Evolutionary conservation across 2,888 invertebrate genomes (phyloP), one percentile per base, ranked within the genome.

Genomic region (Hyposoter dolosus): DNA sequence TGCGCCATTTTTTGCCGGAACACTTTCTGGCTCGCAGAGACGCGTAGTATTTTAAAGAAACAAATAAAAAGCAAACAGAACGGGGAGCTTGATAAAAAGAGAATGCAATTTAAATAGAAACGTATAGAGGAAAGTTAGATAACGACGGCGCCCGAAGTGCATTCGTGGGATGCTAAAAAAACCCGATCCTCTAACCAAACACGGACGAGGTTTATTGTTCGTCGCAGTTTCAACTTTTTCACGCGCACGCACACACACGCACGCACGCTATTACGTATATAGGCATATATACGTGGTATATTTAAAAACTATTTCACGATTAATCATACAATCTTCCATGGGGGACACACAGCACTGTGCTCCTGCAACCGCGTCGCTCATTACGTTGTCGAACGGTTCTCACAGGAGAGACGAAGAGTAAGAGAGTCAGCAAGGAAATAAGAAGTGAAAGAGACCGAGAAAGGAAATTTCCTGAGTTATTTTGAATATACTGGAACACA

Each of bases 361-460:
- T 81, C 63, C 56, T 75, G 78, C 60, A 56, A 77, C 65, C 69
- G 81, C 83, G 83, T 83, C 86, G 83, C 56, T 86, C 83, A 71
- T 86, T 86, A 82, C 86, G 83, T 83, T 63, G 86, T 75, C 65
- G 81, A 83, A 86, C 77, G 78, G 81, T 81, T 81, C 60, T 50
- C 74, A 78, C 60, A 69, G 5, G 66, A 53, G 65, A 77, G 40
- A 63, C 47, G 35, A 35, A 68, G 19, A 47, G 10, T n/a, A n/a
- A 40, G 15, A 68, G 35, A 65, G 66, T 28, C 15, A 6, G 32
- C 17, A n/a, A 50, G 56, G 10, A 50, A 65, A 63, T 63, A 71
- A 68, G 35, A 71, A 68, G 35, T 53, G 40, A 69, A 47, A 66
- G 43, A 19, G 75, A 65, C 17, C 10, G 56, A 71, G 56, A 60